Evolutionary conservation across 2,888 invertebrate genomes (phyloP).

Genomic region (Ditylenchus weischeri): DNA sequence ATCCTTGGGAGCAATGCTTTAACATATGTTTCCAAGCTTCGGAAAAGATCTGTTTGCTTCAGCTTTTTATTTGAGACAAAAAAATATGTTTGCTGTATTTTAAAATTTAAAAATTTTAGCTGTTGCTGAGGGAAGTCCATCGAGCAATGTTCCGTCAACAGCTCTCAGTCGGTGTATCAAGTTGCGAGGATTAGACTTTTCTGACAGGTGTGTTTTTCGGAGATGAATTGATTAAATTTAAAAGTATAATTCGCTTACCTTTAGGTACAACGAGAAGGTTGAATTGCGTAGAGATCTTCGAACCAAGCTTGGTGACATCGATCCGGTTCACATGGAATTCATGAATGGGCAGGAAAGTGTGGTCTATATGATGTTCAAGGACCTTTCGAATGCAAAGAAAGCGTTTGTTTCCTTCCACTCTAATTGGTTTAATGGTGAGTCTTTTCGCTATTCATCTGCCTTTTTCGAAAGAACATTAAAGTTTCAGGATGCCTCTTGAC

Average conservation of each 20-base stretch:
- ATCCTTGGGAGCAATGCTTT: no score
- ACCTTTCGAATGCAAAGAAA: constrained; percentile 28
- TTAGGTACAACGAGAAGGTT: constrained; percentile 15
- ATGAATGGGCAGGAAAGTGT: constrained; percentile 13
- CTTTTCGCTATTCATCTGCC: neutral
- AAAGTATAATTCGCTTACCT: neutral
- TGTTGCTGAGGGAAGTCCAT: constrained; percentile 21
- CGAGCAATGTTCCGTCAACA: constrained; percentile 13
- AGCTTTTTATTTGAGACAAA: no score
- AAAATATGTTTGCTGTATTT: no score
- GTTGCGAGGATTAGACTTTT: constrained; percentile 29
- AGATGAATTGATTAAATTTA: neutral
- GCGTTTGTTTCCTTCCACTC: constrained; percentile 30
- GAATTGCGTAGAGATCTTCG: constrained; percentile 21
- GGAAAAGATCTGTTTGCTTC: no score
- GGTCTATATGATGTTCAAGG: constrained; percentile 29
- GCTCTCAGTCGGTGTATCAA: constrained; percentile 29
- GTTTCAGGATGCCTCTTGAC: constrained; percentile 22
- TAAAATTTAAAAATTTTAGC: constrained; percentile 18
- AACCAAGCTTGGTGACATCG: constrained; percentile 24
- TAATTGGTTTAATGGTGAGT: constrained; percentile 29
- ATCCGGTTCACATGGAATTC: constrained; percentile 26
- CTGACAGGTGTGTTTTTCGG: constrained; percentile 25
- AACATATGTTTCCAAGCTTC: no score
- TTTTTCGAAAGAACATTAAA: neutral